Conservation (phyloP, 2,113 vertebrate genomes). For the Anthoscopus minutus region DNA sequence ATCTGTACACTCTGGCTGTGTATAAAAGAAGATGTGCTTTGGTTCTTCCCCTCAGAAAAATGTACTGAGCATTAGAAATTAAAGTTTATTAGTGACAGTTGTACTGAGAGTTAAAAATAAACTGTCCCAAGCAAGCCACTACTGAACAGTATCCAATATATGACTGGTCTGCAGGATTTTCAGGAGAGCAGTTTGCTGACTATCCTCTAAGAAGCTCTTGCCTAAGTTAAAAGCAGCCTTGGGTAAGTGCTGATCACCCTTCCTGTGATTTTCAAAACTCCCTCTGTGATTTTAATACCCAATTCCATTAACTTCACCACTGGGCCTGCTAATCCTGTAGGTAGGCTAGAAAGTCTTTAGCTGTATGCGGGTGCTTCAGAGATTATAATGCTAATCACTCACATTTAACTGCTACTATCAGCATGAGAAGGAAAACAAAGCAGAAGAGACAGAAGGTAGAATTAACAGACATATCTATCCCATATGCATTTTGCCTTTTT, state of each 20-base stretch:
- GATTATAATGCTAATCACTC: not conserved
- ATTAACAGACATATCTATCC: not conserved
- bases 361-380: not conserved
- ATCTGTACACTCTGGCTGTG: not conserved
- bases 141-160: not conserved
- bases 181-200: not conserved
- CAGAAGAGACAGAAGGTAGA: not conserved
- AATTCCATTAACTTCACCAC: not conserved
- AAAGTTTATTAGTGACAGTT: not conserved
- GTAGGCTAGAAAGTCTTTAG: not conserved
- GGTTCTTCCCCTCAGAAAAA: not conserved
- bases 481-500: not conserved
- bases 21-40: not conserved
- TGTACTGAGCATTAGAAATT: not conserved
- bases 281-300: conserved; percentile 1
- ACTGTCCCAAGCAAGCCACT: not conserved
- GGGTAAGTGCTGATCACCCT: not conserved
- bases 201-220: not conserved
- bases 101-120: not conserved
- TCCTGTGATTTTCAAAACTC: conserved; percentile 1
- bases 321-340: not conserved
- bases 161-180: not conserved
- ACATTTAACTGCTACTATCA: not conserved
- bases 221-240: not conserved
- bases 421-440: not conserved